These are phyloP conservation scores for Arvicola amphibius DNA, from an alignment of 2,797 vertebrate genomes.

Conservation along the genomic window DNA sequence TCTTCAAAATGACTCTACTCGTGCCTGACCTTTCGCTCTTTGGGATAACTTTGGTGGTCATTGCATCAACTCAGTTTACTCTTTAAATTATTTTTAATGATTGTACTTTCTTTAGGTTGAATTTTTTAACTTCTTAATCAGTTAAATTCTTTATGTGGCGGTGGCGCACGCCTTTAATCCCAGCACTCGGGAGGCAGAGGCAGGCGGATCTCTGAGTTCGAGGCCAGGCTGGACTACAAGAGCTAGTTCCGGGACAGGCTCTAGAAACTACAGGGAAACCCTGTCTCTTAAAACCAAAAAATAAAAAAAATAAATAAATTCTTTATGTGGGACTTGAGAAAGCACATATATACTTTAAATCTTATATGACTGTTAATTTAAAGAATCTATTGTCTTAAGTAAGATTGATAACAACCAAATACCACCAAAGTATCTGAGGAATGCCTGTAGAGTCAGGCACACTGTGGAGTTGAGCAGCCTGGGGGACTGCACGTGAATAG, in stretches of 20 bases:
- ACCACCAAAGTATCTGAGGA: slow-evolving; percentile 41
- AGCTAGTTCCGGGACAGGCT: no score
- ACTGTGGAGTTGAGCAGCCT: slow-evolving; percentile 44
- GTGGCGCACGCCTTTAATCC: no score
- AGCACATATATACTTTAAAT: slow-evolving; percentile 41
- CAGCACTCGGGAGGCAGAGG: no score
- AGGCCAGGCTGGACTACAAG: no score
- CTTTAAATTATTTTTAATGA: slow-evolving; percentile 65
- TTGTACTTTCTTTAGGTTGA: slow-evolving; percentile 32
- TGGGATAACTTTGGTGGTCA: slow-evolving; percentile 12
- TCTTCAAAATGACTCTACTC: slow-evolving; percentile 31
- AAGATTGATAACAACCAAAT: neutral
- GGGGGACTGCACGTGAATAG: slow-evolving; percentile 44
- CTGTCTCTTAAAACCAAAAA: no score
- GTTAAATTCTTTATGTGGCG: slow-evolving; percentile 19
- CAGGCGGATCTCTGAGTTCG: no score
- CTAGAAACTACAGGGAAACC: no score
- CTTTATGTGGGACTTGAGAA: slow-evolving; percentile 32
- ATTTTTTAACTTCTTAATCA: slow-evolving; percentile 46
- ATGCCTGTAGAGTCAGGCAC: neutral
- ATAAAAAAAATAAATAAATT: no score
- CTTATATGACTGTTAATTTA: slow-evolving; percentile 47
- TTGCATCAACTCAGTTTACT: slow-evolving; percentile 4
- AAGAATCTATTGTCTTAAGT: slow-evolving; percentile 49
- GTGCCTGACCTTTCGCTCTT: neutral